phyloP scores from a whole-genome alignment of 2,888 invertebrate genomes.

The Shargacucullia verbasci region DNA sequence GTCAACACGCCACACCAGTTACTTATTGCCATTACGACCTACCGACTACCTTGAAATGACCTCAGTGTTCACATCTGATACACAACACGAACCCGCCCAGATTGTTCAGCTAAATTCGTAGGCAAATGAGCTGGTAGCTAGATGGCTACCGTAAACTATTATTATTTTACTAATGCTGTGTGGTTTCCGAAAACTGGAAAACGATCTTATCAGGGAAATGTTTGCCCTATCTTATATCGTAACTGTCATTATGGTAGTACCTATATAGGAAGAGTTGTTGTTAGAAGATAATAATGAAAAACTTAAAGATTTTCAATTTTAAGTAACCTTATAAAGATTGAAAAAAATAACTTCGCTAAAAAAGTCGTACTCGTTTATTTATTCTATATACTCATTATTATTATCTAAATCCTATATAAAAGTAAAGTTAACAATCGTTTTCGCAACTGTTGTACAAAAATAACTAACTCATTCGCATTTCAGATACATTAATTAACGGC shows the following conservation, averaged over 20 bases:
- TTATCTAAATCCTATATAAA: slow-evolving; percentile 17
- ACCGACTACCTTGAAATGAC: slow-evolving; percentile 29
- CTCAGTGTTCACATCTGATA: slow-evolving; percentile 37
- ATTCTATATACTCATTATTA: slow-evolving; percentile 5
- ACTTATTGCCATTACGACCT: slow-evolving; percentile 21
- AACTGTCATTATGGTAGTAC: no score
- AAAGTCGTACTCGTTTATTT: neutral
- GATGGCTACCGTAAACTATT: no score
- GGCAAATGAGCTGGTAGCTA: neutral
- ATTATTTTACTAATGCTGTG: no score
- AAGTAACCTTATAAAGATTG: no score
- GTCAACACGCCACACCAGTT: slow-evolving; percentile 48
- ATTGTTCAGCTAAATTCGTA: slow-evolving; percentile 21
- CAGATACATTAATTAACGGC: slow-evolving; percentile 26
- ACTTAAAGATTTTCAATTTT: no score
- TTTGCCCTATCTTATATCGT: no score
- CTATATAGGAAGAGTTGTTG: no score
- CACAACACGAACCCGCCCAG: slow-evolving; percentile 31
- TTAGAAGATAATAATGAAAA: neutral
- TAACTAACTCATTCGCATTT: slow-evolving; percentile 35
- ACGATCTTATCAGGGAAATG: no score
- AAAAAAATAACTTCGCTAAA: no score
- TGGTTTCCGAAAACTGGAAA: no score
- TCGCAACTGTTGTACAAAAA: slow-evolving; percentile 13
- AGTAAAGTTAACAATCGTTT: neutral